Base-by-base conservation (phyloP, 2,113 vertebrate species). In the Tympanuchus pallidicinctus region DNA sequence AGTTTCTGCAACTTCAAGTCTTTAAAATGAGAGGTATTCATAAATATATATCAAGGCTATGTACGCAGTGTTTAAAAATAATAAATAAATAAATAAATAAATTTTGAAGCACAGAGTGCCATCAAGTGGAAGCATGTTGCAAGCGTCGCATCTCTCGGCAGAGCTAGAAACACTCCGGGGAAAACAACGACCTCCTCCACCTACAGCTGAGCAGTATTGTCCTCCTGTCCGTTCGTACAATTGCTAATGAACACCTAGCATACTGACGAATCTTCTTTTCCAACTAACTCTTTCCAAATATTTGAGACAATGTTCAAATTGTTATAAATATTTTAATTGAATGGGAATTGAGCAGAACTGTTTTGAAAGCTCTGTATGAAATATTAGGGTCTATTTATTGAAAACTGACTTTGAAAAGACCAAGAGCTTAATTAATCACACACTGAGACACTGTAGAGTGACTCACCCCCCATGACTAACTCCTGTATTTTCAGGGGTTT, bases 101-200 rank as follows among this genome's bases (percentile, higher is more conserved):
- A 32, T 97, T 96, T 94, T 59, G 72, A 93, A 90, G 96, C 61
- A 64, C 82, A 52, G 69, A 34, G 8, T 96, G 97, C 97, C 98
- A 98, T 96, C 98, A 98, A 95, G 96, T 96, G 98, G 98, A 88
- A 32, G 64, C 20, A 56, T 1, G 2, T 12, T 47, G 86, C 32
- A 92, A 88, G 52, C 6, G 56, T 36, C 27, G 48, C 38, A 24
- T 24, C 17, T 10, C 13, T 13, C 9, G 32, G 14, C 48, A 45
- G 36, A 82, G 45, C 3, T 42, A 8, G 11, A 34, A 89, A 50
- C 25, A 50, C 24, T 2, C 5, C 6, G 6, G 5, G 43, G 40
- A 52, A 82, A 69, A 40, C 10, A 5, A 6, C 30, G 15, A 30
- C 27, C 14, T 12, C 16, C 14, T 6, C 16, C 19, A 54, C 19